Percentiles rank a stretch among this genome's conserved stretches.
Conservation (phyloP, 2,797 vertebrate genomes). For the Tenualosa ilisha region DNA sequence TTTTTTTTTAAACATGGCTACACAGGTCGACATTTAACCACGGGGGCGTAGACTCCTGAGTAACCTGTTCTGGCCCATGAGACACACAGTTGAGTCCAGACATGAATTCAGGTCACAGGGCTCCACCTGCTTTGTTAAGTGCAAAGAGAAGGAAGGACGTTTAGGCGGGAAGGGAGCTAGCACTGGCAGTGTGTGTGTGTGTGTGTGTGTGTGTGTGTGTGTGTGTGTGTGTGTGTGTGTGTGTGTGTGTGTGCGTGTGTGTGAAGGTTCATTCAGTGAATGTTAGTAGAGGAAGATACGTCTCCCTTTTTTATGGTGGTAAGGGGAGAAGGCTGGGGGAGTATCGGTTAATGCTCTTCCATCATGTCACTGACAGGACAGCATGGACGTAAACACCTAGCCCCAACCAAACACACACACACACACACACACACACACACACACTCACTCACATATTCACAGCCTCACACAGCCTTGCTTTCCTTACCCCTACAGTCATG, state of each 20-base stretch:
- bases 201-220: too few relatives aligned
- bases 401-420: neutral
- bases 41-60: neutral
- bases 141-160: neutral
- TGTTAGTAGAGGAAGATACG: neutral
- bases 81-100: neutral
- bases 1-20: neutral
- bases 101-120: constrained; percentile 6
- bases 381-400: constrained; percentile 2
- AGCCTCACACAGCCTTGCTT: neutral
- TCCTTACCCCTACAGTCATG: neutral
- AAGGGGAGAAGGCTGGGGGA: neutral
- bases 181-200: neutral
- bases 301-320: constrained; percentile 12
- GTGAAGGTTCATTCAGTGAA: constrained; percentile 11
- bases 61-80: constrained; percentile 9
- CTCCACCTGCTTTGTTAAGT: neutral
- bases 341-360: neutral
- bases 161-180: neutral
- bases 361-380: constrained; percentile 15
- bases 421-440: neutral
- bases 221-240: neutral
- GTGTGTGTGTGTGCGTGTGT: neutral
- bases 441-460: neutral
- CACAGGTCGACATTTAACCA: constrained; percentile 14